Conservation (phyloP, 1,140 invertebrate genomes). For the Linepithema humile region DNA sequence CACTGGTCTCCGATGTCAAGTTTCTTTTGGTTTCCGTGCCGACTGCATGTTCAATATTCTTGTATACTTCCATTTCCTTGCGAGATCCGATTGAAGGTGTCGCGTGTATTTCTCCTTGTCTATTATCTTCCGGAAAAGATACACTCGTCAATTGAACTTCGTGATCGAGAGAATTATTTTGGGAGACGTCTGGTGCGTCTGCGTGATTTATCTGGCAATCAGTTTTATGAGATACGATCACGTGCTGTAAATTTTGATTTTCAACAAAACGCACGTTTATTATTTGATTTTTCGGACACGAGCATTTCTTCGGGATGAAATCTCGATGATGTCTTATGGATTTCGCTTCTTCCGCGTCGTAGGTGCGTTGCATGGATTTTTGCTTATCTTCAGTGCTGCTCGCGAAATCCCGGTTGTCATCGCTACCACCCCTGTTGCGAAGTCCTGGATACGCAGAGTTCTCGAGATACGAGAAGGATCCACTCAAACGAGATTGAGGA, state of each 20-base stretch:
- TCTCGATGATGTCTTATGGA: neutral
- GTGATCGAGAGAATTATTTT: neutral
- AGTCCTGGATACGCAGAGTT: too few species aligned
- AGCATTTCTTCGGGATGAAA: neutral
- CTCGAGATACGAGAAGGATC: neutral
- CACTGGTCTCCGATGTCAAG: neutral
- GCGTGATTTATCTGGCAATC: neutral
- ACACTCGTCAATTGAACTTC: neutral
- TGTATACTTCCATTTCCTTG: neutral
- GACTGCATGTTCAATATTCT: neutral
- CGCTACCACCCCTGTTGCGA: conserved; percentile 57
- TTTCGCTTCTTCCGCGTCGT: neutral
- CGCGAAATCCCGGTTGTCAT: neutral
- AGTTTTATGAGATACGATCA: neutral
- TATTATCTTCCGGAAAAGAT: neutral
- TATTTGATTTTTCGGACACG: neutral
- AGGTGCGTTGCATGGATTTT: neutral
- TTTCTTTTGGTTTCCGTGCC: neutral
- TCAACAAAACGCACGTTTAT: neutral
- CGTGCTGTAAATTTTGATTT: neutral
- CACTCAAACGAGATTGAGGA: neutral
- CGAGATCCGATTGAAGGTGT: neutral
- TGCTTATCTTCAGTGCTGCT: neutral
- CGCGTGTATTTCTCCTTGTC: neutral
- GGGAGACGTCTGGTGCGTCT: neutral